Conservation (phyloP, 1,140 invertebrate species). For the Cyrtorhinus lividipennis region DNA sequence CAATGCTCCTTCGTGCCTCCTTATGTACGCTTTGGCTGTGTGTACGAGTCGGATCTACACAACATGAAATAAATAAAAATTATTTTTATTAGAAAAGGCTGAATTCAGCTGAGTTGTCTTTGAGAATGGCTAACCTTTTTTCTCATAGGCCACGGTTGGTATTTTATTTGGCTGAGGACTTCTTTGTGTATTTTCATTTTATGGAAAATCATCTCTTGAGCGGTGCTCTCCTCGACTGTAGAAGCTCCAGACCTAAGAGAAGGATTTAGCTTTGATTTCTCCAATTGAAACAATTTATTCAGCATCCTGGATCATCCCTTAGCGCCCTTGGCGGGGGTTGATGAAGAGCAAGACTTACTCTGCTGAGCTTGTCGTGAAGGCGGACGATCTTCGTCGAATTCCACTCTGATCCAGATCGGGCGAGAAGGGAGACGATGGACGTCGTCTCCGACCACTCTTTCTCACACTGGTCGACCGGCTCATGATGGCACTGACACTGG, state of each 20-base stretch:
- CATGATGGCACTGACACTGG: slow-evolving; percentile 63
- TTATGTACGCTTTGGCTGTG: slow-evolving; percentile 74
- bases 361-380: slow-evolving; percentile 67
- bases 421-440: slow-evolving; percentile 56
- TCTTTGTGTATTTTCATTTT: slow-evolving; percentile 87
- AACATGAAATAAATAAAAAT: neutral
- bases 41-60: slow-evolving; percentile 46
- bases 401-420: slow-evolving; percentile 25
- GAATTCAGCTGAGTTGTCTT: no score
- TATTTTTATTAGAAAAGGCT: no score
- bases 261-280: no score
- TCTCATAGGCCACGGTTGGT: slow-evolving; percentile 76
- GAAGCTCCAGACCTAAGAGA: slow-evolving; percentile 39
- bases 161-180: slow-evolving; percentile 71
- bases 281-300: no score
- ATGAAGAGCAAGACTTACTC: no score
- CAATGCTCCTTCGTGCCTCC: slow-evolving; percentile 73
- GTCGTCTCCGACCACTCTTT: slow-evolving; percentile 35
- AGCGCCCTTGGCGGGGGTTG: no score
- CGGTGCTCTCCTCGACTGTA: slow-evolving; percentile 49
- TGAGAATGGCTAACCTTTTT: slow-evolving; percentile 58
- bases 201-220: slow-evolving; percentile 76
- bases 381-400: slow-evolving; percentile 52
- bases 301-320: no score
- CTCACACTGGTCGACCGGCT: slow-evolving; percentile 39